phyloP scores from a whole-genome alignment of 2,797 vertebrate species.

The Picus viridis region DNA sequence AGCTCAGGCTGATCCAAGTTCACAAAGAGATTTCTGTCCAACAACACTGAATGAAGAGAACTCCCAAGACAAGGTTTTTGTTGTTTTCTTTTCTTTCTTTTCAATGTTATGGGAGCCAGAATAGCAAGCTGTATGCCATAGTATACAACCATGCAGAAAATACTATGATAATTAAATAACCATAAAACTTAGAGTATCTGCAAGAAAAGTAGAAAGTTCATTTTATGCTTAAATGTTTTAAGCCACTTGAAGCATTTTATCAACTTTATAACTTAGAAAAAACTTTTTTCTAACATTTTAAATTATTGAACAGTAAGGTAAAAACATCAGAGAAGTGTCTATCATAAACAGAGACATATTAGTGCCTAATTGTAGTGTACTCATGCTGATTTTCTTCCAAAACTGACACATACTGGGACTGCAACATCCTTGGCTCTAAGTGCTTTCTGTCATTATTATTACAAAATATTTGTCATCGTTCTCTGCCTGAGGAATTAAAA shows the following conservation, averaged over 20 bases:
- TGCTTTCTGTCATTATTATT: not conserved
- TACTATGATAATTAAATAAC: not conserved
- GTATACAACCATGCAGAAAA: not conserved
- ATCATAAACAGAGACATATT: not conserved
- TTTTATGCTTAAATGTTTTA: not conserved
- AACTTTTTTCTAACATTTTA: not conserved
- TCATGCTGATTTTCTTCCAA: not conserved
- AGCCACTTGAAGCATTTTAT: not conserved
- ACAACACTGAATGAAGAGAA: slow-evolving; percentile 44
- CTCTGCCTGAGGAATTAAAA: slow-evolving; percentile 42
- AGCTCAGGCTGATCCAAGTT: slow-evolving; percentile 58
- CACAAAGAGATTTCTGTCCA: slow-evolving; percentile 55
- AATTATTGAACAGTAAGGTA: not conserved
- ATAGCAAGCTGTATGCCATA: not conserved
- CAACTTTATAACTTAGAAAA: not conserved
- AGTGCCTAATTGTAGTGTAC: not conserved
- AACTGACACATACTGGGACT: not conserved
- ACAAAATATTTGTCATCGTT: slow-evolving; percentile 36
- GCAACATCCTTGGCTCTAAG: slow-evolving; percentile 14
- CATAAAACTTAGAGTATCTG: not conserved
- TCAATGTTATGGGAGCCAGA: not conserved
- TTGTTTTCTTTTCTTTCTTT: not conserved
- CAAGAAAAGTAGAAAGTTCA: not conserved
- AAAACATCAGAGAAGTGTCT: not conserved
- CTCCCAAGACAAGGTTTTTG: not conserved